These are phyloP conservation scores for Phrynocephalus versicolor DNA, from an alignment of 2,113 vertebrate species.

Conservation along the genomic window DNA sequence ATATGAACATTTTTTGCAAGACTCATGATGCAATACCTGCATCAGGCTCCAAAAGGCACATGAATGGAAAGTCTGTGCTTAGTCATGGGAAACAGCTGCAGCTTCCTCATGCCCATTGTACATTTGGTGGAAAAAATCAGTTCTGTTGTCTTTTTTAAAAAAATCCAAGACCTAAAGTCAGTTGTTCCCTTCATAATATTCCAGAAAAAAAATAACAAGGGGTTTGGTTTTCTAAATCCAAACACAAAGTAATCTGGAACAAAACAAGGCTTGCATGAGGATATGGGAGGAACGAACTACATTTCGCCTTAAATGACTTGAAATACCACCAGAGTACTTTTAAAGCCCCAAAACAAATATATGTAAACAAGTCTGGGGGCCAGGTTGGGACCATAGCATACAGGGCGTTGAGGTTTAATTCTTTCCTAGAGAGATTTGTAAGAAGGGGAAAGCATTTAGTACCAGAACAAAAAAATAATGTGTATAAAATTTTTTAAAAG, in stretches of 20 bases:
- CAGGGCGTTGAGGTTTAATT: too few species aligned
- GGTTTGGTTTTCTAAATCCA: neutral
- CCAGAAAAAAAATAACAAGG: neutral
- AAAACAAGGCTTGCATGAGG: neutral
- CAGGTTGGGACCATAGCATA: too few species aligned
- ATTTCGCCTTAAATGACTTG: neutral
- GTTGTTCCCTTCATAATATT: neutral
- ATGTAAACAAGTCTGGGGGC: too few species aligned
- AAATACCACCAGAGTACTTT: neutral
- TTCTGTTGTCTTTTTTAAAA: neutral
- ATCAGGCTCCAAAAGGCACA: conserved; percentile 63
- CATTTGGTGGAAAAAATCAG: conserved; percentile 15
- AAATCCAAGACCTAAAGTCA: neutral
- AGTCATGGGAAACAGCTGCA: conserved; percentile 72
- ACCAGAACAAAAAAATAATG: too few species aligned
- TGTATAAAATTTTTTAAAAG: too few species aligned
- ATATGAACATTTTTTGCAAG: conserved; percentile 42
- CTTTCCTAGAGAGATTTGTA: too few species aligned
- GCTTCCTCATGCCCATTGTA: conserved; percentile 62
- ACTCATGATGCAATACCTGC: conserved; percentile 42
- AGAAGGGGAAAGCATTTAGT: too few species aligned
- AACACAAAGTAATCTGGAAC: neutral
- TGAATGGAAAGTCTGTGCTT: conserved; percentile 70
- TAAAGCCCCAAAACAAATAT: neutral
- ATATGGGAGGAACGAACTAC: neutral